Base-by-base conservation (phyloP, 2,888 invertebrate genomes). In the Pedicia rivosa region DNA sequence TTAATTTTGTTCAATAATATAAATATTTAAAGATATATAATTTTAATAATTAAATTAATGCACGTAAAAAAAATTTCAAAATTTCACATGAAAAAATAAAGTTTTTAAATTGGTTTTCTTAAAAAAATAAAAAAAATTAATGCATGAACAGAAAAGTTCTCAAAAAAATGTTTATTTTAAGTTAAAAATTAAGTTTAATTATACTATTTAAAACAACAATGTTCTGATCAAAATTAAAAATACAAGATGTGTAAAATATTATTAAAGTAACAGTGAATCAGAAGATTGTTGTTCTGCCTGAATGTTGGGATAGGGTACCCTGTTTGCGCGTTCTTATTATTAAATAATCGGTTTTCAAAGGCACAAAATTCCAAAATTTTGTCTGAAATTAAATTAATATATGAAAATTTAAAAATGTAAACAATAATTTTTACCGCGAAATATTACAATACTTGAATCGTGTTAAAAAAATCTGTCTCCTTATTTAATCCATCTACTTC, bases 291-390 rank as follows among this genome's bases (percentile, higher is more conserved):
- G 56, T 56, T 55, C 54, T 80, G 83, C 87, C 87, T 88, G 87
- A 86, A 87, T 87, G 87, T 87, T 87, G 87, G 87, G 87, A 87
- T 87, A 86, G 87, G 87, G 87, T 87, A 84, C 83, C 83, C 83
- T 82, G 82, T 53, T 53, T 63, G 64, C 61, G 61, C 61, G 57
- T 48, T 46, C 42, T 43, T 43, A 44, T 41, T 31, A 35, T n/a
- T 37, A 33, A 27, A n/a, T n/a, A n/a, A n/a, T n/a, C n/a, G n/a
- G n/a, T n/a, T n/a, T 40, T 20, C 36, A 38, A 35, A 24, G 39
- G 30, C 37, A 40, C 42, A 29, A 32, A 44, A 42, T 42, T 37
- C 12, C 13, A 38, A 43, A 40, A 44, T 37, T 36, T 40, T 44
- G 36, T 40, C 34, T 12, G 12, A 22, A 40, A 14, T n/a, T n/a